phyloP scores from a whole-genome alignment of 2,888 invertebrate genomes.

The Coenonympha arcania region DNA sequence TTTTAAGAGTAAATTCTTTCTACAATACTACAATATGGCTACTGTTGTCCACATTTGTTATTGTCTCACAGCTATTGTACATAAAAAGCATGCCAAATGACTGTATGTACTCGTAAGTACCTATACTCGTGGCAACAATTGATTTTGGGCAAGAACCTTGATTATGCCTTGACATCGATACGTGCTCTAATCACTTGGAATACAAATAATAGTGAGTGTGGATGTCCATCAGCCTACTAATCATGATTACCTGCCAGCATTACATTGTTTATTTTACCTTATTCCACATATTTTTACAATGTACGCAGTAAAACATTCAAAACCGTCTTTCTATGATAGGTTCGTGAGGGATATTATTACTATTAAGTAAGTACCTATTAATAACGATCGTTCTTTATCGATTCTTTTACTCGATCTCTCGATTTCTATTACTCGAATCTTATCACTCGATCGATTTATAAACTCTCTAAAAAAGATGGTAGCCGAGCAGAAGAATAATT shows the following conservation, averaged over 20 bases:
- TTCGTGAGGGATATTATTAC: no score
- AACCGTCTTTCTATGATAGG: no score
- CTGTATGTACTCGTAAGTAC: neutral
- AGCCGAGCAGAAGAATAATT: no score
- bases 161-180: slow-evolving; percentile 30
- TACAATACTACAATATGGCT: neutral
- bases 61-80: neutral
- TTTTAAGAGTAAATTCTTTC: neutral
- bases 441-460: no score
- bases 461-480: no score
- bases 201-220: slow-evolving; percentile 16
- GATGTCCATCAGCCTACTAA: neutral
- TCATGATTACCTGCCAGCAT: neutral
- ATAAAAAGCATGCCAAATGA: neutral
- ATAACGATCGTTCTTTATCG: no score
- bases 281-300: no score
- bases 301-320: no score
- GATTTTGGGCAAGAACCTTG: slow-evolving; percentile 18
- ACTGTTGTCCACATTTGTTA: neutral
- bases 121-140: slow-evolving; percentile 12
- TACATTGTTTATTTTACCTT: neutral
- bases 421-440: no score
- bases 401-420: no score
- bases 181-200: slow-evolving; percentile 29
- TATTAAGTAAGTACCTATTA: no score